These are phyloP conservation scores for Pomacea maculata DNA, from an alignment of 1,140 invertebrate species.

Conservation along the genomic window DNA sequence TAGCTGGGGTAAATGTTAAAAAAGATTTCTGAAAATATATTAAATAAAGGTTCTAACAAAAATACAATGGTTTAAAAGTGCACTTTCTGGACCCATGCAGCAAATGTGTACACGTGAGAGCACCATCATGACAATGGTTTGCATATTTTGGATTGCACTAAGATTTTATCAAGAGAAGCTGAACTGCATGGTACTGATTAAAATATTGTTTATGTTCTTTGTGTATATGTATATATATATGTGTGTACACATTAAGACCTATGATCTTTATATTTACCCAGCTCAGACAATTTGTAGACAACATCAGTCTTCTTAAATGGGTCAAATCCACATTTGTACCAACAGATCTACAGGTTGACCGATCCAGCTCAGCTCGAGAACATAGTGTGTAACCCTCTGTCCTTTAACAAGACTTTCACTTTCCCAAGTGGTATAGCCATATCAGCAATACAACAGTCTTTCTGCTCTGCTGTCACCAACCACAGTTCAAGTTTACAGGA, in stretches of 20 bases:
- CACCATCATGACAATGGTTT: too few relatives aligned
- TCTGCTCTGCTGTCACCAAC: constrained; percentile 36
- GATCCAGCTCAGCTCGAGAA: constrained; percentile 27
- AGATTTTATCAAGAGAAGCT: too few relatives aligned
- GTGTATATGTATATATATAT: neutral
- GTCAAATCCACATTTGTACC: too few relatives aligned
- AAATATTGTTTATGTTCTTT: neutral
- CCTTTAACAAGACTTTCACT: constrained; percentile 33
- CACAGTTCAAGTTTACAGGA: constrained; percentile 23
- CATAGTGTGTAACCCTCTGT: constrained; percentile 24
- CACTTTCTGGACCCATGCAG: too few relatives aligned
- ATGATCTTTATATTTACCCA: neutral
- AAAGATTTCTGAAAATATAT: too few relatives aligned
- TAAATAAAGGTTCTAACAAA: too few relatives aligned
- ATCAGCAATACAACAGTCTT: constrained; percentile 25
- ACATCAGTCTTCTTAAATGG: too few relatives aligned
- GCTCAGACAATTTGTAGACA: neutral
- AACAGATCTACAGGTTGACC: constrained; percentile 36
- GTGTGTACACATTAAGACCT: neutral
- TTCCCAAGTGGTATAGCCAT: constrained; percentile 31
- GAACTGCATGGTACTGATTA: too few relatives aligned
- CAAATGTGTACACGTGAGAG: too few relatives aligned
- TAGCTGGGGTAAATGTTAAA: too few relatives aligned
- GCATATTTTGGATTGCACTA: too few relatives aligned
- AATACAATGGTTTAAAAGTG: too few relatives aligned